phyloP scores from a whole-genome alignment of 2,888 invertebrate genomes.

The Helobdella robusta region DNA sequence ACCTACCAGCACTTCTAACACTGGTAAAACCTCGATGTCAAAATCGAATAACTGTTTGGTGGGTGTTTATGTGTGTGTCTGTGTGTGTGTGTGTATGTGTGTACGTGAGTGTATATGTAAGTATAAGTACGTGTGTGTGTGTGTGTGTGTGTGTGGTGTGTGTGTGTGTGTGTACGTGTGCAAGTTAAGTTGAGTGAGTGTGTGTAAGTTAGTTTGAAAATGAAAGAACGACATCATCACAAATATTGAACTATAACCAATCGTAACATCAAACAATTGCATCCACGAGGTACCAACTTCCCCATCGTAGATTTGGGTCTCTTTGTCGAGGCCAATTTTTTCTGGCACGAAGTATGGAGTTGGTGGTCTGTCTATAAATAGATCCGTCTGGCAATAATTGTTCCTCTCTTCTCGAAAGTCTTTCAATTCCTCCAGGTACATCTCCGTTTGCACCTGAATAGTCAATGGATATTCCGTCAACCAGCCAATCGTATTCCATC shows the following conservation, averaged over 20 bases:
- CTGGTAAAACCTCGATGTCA: slow-evolving; percentile 78
- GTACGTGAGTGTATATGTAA: too few species aligned
- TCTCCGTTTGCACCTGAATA: slow-evolving; percentile 69
- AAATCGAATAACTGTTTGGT: slow-evolving; percentile 72
- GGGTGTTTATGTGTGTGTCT: too few species aligned
- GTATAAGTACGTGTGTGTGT: too few species aligned
- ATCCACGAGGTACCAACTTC: slow-evolving; percentile 56
- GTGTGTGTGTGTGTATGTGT: too few species aligned
- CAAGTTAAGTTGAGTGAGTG: too few species aligned
- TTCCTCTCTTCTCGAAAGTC: slow-evolving; percentile 58
- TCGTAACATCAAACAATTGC: too few species aligned
- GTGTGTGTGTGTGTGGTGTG: too few species aligned
- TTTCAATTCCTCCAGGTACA: slow-evolving; percentile 41
- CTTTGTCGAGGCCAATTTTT: slow-evolving; percentile 64
- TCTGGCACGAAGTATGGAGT: slow-evolving; percentile 65
- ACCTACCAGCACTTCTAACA: slow-evolving; percentile 77
- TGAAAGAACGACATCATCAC: too few species aligned
- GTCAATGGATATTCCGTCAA: neutral
- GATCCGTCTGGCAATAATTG: slow-evolving; percentile 75
- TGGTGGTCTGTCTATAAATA: slow-evolving; percentile 70
- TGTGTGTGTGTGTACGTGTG: too few species aligned
- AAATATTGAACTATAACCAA: too few species aligned
- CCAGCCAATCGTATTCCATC: neutral
- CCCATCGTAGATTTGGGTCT: slow-evolving; percentile 78
- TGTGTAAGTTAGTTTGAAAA: too few species aligned